Base-by-base conservation (phyloP, 2,797 vertebrate genomes). In the Cuniculus paca region DNA sequence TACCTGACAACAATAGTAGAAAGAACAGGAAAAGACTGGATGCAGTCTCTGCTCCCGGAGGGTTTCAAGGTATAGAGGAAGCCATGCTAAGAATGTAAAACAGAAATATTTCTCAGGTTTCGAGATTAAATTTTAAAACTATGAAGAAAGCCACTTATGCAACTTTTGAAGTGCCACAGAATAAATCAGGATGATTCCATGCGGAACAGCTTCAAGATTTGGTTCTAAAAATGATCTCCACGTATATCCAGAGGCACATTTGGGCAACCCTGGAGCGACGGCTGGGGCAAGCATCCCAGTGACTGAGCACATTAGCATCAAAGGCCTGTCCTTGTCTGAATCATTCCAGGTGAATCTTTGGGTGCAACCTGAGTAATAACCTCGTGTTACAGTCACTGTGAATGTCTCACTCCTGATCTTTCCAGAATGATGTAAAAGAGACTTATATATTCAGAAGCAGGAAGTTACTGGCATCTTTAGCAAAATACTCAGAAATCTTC, bases 291-390 rank as follows among this genome's bases (percentile, higher is more conserved):
- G 65, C 50, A 85, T 5, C 34, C 22, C 4, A 78, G 52, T 1
- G 1, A 85, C 63, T 94, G 78, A 78, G 88, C 11, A 0, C 48
- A 78, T 72, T 58, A 54, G 14, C 63, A 78, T 91, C 61, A 86
- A 91, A 80, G 50, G 72, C 36, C n/a, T 63, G 58, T 39, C 77
- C 50, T 39, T 88, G 61, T 94, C 75, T 24, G 72, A 84, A 24
- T 92, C 58, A 54, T 77, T 81, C 85, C 79, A 0, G 0, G 63
- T 80, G 95, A 97, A 94, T 84, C 97, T 80, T 93, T 87, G 63
- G 90, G 96, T 97, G 97, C 24, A 79, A 34, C 5, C 1, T 31
- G 12, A 90, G 45, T 34, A 54, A 54, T 72, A 85, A 48, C 24
- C 28, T 54, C 1, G 22, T 5, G 16, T 42, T 42, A 20, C 19